Base-by-base conservation (phyloP, 2,797 vertebrate species). In the Tympanoctomys barrerae region DNA sequence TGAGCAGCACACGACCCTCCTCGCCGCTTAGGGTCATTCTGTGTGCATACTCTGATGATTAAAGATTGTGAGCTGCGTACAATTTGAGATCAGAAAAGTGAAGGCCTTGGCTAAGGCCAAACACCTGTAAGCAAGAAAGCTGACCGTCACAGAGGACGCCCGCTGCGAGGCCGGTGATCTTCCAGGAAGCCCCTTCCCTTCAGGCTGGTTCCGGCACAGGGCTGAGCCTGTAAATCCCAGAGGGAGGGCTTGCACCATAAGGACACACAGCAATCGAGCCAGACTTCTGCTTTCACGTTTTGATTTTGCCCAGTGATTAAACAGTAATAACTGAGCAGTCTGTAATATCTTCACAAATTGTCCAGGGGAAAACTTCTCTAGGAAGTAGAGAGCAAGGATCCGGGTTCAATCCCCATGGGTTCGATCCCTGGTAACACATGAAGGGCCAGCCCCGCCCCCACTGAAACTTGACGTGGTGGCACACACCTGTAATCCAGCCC, bases 281-380 rank as follows among this genome's bases (percentile, higher is more conserved):
- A 78, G 61, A 77, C 42, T 88, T 79, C 14, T 42, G 73, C 59
- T n/a, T 71, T 95, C 28, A 82, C 24, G 33, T 71, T 93, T 90
- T 80, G 11, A 4, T 36, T 94, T 75, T 61, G 33, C 19, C 49
- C 22, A 91, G 33, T 26, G 83, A 33, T 81, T 89, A 36, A 0
- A 57, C 54, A 87, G 57, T 62, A 87, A 78, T 75, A 89, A 68
- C 68, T 83, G 19, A 84, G n/a, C 73, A 31, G 18, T 36, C 79
- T 86, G 64, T 11, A 84, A 64, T 84, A 90, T 83, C 81, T 94
- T 80, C 61, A 91, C 4, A 22, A 59, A 91, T 59, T 73, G 46
- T 79, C 59, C 70, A 73, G 36, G 62, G 31, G 68, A 77, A 87
- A 94, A 68, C 42, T 71, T 92, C 62, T 54, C 11, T 59, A 90